phyloP scores from a whole-genome alignment of 2,888 invertebrate species.

The Phortica okadai region DNA sequence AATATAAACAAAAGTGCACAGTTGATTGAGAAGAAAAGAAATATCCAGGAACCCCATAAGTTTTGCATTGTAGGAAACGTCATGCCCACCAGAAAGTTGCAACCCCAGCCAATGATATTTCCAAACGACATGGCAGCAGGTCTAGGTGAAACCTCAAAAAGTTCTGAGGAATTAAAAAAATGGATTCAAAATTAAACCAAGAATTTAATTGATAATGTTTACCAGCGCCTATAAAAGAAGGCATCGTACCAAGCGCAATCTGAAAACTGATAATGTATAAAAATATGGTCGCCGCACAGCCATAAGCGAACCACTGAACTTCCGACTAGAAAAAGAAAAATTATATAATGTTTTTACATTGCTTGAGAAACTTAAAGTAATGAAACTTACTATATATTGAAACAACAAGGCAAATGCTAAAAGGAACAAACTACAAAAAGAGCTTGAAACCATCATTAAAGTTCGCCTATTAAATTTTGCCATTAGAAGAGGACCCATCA shows the following conservation, averaged over 20 bases:
- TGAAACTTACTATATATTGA: constrained; percentile 43
- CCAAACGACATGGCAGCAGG: constrained; percentile 53
- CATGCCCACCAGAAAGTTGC: constrained; percentile 54
- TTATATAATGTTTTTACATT: background rate
- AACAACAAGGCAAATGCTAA: constrained; percentile 46
- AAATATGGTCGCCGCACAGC: constrained; percentile 47
- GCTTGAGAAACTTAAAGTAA: too few relatives aligned
- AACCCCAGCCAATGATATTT: constrained; percentile 53
- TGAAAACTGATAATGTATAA: constrained; percentile 49
- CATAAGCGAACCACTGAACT: constrained; percentile 47
- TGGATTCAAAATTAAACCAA: background rate
- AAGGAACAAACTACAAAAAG: constrained; percentile 46
- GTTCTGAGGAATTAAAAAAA: constrained; percentile 38
- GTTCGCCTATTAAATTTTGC: constrained; percentile 53
- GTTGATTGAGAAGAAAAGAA: constrained; percentile 48
- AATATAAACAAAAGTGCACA: constrained; percentile 46
- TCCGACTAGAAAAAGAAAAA: constrained; percentile 26
- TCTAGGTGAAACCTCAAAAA: constrained; percentile 53
- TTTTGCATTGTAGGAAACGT: constrained; percentile 49
- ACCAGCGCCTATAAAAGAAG: constrained; percentile 55
- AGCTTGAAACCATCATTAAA: constrained; percentile 50
- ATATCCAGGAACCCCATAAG: constrained; percentile 46
- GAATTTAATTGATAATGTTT: background rate
- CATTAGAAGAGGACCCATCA: constrained; percentile 51
- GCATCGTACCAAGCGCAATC: constrained; percentile 52